Percentiles rank a stretch among this genome's conserved stretches.
Conservation (phyloP, 2,888 invertebrate genomes). For the Gandaritis pyraliata region DNA sequence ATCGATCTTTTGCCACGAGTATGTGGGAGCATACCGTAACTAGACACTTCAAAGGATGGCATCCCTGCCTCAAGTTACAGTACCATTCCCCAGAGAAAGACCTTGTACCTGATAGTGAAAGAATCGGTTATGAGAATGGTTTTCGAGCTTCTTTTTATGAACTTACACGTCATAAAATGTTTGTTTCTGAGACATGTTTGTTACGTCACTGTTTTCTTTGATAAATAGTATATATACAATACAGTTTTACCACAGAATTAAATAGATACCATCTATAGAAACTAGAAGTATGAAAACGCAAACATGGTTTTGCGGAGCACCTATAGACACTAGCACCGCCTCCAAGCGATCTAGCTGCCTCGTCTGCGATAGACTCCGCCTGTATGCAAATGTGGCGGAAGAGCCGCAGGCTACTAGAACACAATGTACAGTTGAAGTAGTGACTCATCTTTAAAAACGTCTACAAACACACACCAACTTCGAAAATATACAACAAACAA, state of each 20-base stretch:
- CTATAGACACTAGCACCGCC: constrained; percentile 55
- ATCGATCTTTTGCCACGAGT: constrained; percentile 1
- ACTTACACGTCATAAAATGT: background rate
- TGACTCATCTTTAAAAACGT: constrained; percentile 38
- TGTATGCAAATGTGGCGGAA: constrained; percentile 76
- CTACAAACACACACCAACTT: background rate
- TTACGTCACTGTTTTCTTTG: background rate
- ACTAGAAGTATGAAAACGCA: constrained; percentile 27
- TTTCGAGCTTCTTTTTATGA: background rate
- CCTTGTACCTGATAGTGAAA: constrained; percentile 1
- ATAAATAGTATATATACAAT: too few species aligned
- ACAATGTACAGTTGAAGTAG: constrained; percentile 32
- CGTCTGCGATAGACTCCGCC: constrained; percentile 72
- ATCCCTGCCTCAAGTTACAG: background rate
- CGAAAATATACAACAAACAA: background rate
- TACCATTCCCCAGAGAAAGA: background rate
- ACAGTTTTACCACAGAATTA: too few species aligned
- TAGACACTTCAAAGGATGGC: too few species aligned
- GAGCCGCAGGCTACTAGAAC: constrained; percentile 56
- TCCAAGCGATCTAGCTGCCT: constrained; percentile 65
- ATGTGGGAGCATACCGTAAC: too few species aligned
- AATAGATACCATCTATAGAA: constrained; percentile 21
- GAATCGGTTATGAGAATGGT: background rate
- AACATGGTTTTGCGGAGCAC: constrained; percentile 26
- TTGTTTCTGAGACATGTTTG: background rate